Evolutionary conservation across 2,797 vertebrate genomes (phyloP).

Genomic region (Gouania willdenowi): DNA sequence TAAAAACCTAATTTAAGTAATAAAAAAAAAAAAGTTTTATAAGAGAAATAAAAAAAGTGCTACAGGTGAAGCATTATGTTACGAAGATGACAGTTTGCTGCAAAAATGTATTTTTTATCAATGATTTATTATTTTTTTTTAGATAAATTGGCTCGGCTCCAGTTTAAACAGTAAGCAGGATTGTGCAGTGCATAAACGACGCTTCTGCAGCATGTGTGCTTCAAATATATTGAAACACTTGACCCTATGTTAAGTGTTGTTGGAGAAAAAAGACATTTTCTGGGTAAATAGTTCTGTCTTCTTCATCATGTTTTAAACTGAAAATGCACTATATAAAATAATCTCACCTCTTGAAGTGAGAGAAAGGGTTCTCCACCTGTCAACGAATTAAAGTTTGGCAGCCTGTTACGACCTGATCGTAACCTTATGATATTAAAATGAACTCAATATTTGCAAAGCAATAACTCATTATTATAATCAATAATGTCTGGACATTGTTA

Average conservation of each 20-base stretch:
- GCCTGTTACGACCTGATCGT: slow-evolving; percentile 84
- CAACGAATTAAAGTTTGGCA: slow-evolving; percentile 81
- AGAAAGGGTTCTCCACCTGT: slow-evolving; percentile 78
- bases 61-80: slow-evolving; percentile 82
- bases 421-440: slow-evolving; percentile 80
- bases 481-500: slow-evolving; percentile 90
- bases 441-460: slow-evolving; percentile 93
- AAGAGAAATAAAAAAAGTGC: slow-evolving; percentile 82
- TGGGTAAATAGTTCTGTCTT: slow-evolving; percentile 76
- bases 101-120: slow-evolving; percentile 84
- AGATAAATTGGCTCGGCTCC: slow-evolving; percentile 77
- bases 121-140: no score
- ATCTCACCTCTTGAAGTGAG: slow-evolving; percentile 82
- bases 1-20: slow-evolving; percentile 83
- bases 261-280: slow-evolving; percentile 57
- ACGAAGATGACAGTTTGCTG: slow-evolving; percentile 67
- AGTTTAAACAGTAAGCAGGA: slow-evolving; percentile 77
- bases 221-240: slow-evolving; percentile 85
- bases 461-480: slow-evolving; percentile 86
- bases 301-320: slow-evolving; percentile 82
- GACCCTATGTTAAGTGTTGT: slow-evolving; percentile 78
- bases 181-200: slow-evolving; percentile 79
- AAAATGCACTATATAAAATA: slow-evolving; percentile 84
- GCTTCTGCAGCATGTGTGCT: slow-evolving; percentile 92
- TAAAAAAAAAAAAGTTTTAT: slow-evolving; percentile 78